These are phyloP conservation scores for Deroptyus accipitrinus DNA, from an alignment of 2,113 vertebrate genomes.

Conservation along the genomic window DNA sequence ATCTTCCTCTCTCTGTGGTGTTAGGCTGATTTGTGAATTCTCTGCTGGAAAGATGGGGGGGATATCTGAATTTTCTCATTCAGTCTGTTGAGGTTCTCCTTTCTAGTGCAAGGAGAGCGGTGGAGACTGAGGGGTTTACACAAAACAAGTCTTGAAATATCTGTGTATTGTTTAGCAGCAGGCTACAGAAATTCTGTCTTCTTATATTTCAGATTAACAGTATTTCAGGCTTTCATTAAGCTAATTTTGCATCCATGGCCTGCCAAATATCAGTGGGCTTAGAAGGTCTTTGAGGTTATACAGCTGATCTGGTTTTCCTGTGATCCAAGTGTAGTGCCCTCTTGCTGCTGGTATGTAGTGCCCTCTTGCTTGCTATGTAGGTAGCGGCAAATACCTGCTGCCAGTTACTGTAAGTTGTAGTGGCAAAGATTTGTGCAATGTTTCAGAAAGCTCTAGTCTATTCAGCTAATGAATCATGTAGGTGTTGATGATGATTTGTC, in stretches of 20 bases:
- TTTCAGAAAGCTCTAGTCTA: not conserved
- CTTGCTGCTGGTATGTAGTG: not conserved
- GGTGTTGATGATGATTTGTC: not conserved
- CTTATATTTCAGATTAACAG: not conserved
- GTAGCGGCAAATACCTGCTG: not conserved
- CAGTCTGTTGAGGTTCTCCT: not conserved
- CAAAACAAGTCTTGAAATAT: not conserved
- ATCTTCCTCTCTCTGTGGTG: not conserved
- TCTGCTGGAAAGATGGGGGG: not conserved
- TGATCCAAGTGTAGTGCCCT: not conserved
- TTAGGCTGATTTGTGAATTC: not conserved
- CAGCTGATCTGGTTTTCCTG: not conserved
- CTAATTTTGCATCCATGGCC: not conserved
- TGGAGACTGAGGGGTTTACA: not conserved
- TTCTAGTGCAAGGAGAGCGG: not conserved
- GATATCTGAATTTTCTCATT: not conserved
- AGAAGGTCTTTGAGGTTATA: not conserved
- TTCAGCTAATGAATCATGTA: not conserved
- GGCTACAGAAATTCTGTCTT: not conserved
- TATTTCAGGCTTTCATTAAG: not conserved
- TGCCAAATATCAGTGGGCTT: not conserved
- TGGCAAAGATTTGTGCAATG: not conserved
- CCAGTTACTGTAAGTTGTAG: accelerated
- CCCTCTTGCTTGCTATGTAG: not conserved
- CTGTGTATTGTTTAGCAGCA: not conserved